These are phyloP conservation scores for Thunnus thynnus DNA, from an alignment of 2,113 vertebrate genomes.

Conservation along the genomic window DNA sequence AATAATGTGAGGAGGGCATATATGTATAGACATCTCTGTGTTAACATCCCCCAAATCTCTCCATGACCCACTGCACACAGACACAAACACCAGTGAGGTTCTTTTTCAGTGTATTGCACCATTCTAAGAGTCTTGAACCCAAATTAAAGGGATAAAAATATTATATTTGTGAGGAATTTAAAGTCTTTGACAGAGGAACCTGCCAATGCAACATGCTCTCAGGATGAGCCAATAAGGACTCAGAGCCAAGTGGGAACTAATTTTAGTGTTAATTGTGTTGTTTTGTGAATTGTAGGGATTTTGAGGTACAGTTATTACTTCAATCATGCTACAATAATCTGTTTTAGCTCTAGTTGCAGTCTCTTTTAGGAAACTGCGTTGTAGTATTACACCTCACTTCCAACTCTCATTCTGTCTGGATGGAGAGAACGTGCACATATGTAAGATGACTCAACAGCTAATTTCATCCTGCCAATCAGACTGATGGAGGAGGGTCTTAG, in stretches of 20 bases:
- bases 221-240: slow-evolving; percentile 9
- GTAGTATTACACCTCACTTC: neutral
- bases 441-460: slow-evolving; percentile 5
- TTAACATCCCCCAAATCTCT: neutral
- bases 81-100: neutral
- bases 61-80: neutral
- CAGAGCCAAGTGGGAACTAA: slow-evolving; percentile 18
- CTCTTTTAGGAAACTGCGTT: neutral
- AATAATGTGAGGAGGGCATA: too few relatives aligned
- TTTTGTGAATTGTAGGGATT: slow-evolving; percentile 25
- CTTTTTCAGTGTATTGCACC: neutral
- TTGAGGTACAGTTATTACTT: neutral
- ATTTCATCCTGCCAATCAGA: slow-evolving; percentile 21
- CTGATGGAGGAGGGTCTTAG: neutral
- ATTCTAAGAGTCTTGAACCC: slow-evolving; percentile 21
- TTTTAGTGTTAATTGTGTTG: slow-evolving; percentile 46
- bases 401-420: neutral
- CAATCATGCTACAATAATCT: neutral
- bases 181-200: slow-evolving; percentile 6
- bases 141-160: slow-evolving; percentile 45
- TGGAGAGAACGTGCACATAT: neutral
- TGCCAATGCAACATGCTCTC: neutral
- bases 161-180: slow-evolving; percentile 44
- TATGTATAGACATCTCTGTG: too few relatives aligned
- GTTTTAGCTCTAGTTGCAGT: slow-evolving; percentile 1